Base-by-base conservation (phyloP, 2,888 invertebrate genomes). In the Automeris io region DNA sequence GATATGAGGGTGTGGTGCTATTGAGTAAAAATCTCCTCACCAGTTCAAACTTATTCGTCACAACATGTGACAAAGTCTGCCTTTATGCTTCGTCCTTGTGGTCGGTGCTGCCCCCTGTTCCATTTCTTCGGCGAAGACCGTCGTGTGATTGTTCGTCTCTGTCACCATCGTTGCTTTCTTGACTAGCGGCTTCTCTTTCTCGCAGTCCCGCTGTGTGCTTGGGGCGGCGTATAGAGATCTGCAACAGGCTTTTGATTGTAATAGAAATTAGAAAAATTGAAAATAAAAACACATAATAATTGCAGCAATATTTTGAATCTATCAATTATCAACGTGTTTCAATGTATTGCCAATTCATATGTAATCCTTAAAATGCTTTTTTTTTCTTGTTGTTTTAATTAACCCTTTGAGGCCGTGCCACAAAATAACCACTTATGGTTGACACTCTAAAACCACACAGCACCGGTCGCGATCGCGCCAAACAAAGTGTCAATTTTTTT, bases 21-120 rank as follows among this genome's bases (percentile, higher is more conserved):
- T 19, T 6, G 19, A 19, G 3, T 19, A 6, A 19, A 19, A 5
- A 19, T 19, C 7, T n/a, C 51, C 77, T 73, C 37, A 86, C 85
- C 85, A 80, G 72, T 81, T 78, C 21, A 76, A 70, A 61, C 80
- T 83, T 70, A 85, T 72, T 60, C 82, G 87, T 87, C 87, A 87
- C 87, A 87, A 87, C 73, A 87, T 72, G 35, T 85, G 85, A 61
- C 87, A 87, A 18, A 87, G 68, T 25, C 85, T 68, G 4, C 69
- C 81, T 51, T 70, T 77, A 53, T 78, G 82, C 47, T 78, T 87
- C 53, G 57, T 54, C 43, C 70, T 66, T 49, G 58, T 58, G 39
- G 46, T 60, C 26, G 37, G 50, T 9, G 54, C 57, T 6, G 57
- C 40, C 11, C 39, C 45, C 31, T 39, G 41, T 35, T 59, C 63